A percentile compares a stretch with the other conserved stretches of the same genome.
Evolutionary conservation across 2,888 invertebrate genomes (phyloP).

Genomic region (Portevinia maculata): DNA sequence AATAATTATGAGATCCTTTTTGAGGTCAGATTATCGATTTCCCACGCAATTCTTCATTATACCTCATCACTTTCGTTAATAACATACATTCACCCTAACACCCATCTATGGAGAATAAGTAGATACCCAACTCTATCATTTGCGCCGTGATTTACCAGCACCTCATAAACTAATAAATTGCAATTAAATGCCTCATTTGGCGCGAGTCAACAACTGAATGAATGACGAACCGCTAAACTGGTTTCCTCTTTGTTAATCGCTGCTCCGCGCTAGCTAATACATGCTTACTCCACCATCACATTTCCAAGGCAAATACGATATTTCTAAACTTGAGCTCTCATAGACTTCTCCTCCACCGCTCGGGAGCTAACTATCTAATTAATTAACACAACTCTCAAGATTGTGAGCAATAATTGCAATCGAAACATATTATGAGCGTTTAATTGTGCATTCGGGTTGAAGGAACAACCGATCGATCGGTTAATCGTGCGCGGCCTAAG

Average conservation of each 20-base stretch:
- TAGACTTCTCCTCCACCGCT: constrained; percentile 24
- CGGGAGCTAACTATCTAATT: constrained; percentile 26
- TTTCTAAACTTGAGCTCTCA: constrained; percentile 57
- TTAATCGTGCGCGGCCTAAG: constrained; percentile 63
- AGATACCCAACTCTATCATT: constrained; percentile 33
- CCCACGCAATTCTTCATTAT: constrained; percentile 14
- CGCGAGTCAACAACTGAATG: constrained; percentile 25
- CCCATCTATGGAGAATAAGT: neutral
- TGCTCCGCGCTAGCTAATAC: constrained; percentile 1
- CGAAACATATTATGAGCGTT: constrained; percentile 58
- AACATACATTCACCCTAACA: constrained; percentile 36
- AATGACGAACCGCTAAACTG: constrained; percentile 48
- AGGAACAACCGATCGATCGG: constrained; percentile 37
- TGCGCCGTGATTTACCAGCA: constrained; percentile 43
- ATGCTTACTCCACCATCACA: constrained; percentile 34
- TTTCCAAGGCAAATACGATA: constrained; percentile 50
- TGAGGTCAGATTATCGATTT: constrained; percentile 1
- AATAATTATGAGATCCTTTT: too few species aligned
- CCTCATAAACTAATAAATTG: constrained; percentile 68
- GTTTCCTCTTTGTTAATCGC: constrained; percentile 48
- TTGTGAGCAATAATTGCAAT: constrained; percentile 45
- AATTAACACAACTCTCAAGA: constrained; percentile 60
- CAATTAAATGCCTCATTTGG: constrained; percentile 66
- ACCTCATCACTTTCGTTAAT: neutral
- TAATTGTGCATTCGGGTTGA: constrained; percentile 48